Percentiles rank a stretch among this genome's conserved stretches.
Evolutionary conservation across 2,797 vertebrate genomes (phyloP).

Genomic region (Sebastes variabilis): DNA sequence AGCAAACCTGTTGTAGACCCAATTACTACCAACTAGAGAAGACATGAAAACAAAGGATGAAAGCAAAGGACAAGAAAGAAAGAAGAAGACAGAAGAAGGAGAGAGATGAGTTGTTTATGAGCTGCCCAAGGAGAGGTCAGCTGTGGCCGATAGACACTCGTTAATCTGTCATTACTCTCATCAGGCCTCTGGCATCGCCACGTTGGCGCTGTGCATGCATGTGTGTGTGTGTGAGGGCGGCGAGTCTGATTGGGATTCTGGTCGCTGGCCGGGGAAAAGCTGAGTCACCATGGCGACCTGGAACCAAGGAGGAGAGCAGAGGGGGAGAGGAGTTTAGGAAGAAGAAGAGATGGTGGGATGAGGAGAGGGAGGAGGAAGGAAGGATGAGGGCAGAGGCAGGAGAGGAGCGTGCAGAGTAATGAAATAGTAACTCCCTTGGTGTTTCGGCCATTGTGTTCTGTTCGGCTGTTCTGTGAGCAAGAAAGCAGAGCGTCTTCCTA

Average conservation of each 20-base stretch:
- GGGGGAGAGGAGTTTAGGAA: constrained; percentile 5
- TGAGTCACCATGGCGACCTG: constrained; percentile 79
- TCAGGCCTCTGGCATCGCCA: constrained; percentile 69
- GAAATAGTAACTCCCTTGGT: constrained; percentile 14
- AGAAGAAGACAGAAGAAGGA: constrained; percentile 7
- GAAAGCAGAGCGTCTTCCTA: background rate
- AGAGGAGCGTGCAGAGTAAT: constrained; percentile 18
- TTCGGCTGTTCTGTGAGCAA: constrained; percentile 8
- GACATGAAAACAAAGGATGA: constrained; percentile 16
- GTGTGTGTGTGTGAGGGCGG: constrained; percentile 39
- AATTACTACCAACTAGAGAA: constrained; percentile 41
- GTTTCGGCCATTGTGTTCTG: constrained; percentile 4
- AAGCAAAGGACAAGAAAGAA: constrained; percentile 15
- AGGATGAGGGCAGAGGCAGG: background rate
- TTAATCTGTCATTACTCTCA: constrained; percentile 80
- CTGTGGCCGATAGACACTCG: constrained; percentile 68
- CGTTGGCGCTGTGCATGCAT: constrained; percentile 6
- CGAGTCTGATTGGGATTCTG: constrained; percentile 72
- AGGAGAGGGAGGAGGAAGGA: background rate
- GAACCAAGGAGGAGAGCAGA: constrained; percentile 51
- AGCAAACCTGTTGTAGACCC: constrained; percentile 13
- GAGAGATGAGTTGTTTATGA: constrained; percentile 68
- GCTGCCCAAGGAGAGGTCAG: constrained; percentile 72
- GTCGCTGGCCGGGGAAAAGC: constrained; percentile 65
- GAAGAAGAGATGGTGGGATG: constrained; percentile 15